phyloP scores from a whole-genome alignment of 2,797 vertebrate genomes.

The Manis pentadactyla region DNA sequence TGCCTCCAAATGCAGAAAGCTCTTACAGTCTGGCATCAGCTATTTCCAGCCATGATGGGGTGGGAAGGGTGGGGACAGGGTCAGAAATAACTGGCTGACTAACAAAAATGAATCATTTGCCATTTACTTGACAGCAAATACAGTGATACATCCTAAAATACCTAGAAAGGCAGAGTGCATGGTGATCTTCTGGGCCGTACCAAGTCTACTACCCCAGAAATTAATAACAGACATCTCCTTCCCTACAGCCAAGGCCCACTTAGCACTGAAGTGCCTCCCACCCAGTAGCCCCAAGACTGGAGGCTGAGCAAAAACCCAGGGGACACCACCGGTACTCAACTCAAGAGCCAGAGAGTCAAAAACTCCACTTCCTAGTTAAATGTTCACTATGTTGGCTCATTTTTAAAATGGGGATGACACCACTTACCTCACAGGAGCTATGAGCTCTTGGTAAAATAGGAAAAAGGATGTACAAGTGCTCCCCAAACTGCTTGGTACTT shows the following conservation, averaged over 20 bases:
- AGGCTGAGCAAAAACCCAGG: not conserved
- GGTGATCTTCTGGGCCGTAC: not conserved
- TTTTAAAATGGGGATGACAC: not conserved
- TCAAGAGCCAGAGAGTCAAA: not conserved
- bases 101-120: not conserved
- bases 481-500: not conserved
- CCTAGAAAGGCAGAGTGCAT: not conserved
- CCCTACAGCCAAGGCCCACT: not conserved
- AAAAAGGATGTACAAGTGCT: not conserved
- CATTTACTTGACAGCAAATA: not conserved
- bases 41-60: not conserved
- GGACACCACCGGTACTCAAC: not conserved
- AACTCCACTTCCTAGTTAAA: not conserved
- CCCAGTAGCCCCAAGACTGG: not conserved
- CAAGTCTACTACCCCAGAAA: not conserved
- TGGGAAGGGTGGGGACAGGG: not conserved
- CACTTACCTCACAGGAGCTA: not conserved
- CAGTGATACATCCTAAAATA: not conserved
- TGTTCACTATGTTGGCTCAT: not conserved
- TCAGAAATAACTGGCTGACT: not conserved
- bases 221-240: not conserved
- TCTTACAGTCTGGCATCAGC: not conserved
- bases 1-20: not conserved
- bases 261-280: fast-evolving
- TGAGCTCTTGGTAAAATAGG: not conserved